phyloP scores from a whole-genome alignment of 2,888 invertebrate genomes.

The Cantharis rustica region DNA sequence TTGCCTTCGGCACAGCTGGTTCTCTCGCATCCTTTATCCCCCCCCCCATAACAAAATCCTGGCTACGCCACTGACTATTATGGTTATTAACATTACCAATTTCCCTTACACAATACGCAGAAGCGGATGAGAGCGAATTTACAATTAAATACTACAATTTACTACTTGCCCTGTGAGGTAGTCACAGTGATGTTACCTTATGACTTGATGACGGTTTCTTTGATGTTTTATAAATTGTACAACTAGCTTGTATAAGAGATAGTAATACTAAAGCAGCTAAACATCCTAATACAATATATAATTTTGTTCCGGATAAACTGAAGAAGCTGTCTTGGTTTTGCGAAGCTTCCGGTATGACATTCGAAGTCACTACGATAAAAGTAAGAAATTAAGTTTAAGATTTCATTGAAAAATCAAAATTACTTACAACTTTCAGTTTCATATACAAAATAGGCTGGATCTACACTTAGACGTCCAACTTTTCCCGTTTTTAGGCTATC shows the following conservation, averaged over 20 bases:
- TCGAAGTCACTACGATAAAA: conserved; percentile 58
- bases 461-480: conserved; percentile 79
- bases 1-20: too few species aligned
- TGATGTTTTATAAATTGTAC: conserved; percentile 76
- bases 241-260: conserved; percentile 80
- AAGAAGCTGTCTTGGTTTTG: conserved; percentile 60
- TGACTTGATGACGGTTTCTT: conserved; percentile 61
- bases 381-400: not conserved
- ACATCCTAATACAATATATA: conserved; percentile 83
- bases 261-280: conserved; percentile 79
- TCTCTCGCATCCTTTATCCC: too few species aligned
- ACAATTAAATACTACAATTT: conserved; percentile 34
- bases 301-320: conserved; percentile 71
- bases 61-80: too few species aligned
- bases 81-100: not conserved
- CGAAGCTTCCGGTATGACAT: conserved; percentile 54
- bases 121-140: conserved; percentile 24
- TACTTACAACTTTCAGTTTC: conserved; percentile 72
- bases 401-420: not conserved
- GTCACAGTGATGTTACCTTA: conserved; percentile 67
- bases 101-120: not conserved
- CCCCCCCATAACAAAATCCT: too few species aligned
- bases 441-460: conserved; percentile 79
- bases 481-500: conserved; percentile 74
- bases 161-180: conserved; percentile 47